Evolutionary conservation across 2,888 invertebrate species (phyloP).

Genomic region (Calameuta pallipes): DNA sequence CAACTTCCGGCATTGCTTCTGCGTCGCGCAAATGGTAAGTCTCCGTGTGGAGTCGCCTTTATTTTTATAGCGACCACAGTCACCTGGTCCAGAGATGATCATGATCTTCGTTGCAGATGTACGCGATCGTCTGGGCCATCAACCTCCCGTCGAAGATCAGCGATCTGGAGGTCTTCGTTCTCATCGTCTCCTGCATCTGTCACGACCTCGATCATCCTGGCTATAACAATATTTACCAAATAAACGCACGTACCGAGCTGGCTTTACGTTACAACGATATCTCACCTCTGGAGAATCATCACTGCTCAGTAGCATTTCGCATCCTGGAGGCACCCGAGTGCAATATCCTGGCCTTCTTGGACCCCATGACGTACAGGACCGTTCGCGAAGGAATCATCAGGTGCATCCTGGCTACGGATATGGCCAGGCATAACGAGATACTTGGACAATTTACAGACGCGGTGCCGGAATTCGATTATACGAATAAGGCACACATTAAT

Average conservation of each 20-base stretch:
- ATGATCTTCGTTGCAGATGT: slow-evolving; percentile 73
- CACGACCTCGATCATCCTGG: slow-evolving; percentile 85
- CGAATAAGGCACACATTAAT: slow-evolving; percentile 77
- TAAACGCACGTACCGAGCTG: slow-evolving; percentile 85
- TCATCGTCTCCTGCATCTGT: slow-evolving; percentile 83
- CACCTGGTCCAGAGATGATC: background rate
- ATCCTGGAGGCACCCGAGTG: slow-evolving; percentile 83
- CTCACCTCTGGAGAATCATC: slow-evolving; percentile 87
- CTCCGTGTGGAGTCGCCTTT: slow-evolving; percentile 8
- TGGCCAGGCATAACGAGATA: slow-evolving; percentile 84
- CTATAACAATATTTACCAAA: slow-evolving; percentile 83
- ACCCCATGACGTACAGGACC: slow-evolving; percentile 72
- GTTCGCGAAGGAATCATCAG: slow-evolving; percentile 84
- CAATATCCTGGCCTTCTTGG: slow-evolving; percentile 81
- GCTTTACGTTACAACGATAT: slow-evolving; percentile 88
- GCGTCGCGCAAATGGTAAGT: slow-evolving; percentile 88
- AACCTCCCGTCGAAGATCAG: slow-evolving; percentile 78
- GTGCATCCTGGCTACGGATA: slow-evolving; percentile 81
- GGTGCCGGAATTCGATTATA: slow-evolving; percentile 75
- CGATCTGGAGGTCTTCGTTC: slow-evolving; percentile 79
- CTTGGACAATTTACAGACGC: slow-evolving; percentile 78
- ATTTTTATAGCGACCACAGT: background rate
- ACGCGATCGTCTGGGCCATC: slow-evolving; percentile 81
- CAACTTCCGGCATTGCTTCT: slow-evolving; percentile 88
- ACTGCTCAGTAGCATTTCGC: slow-evolving; percentile 86